Evolutionary conservation across 2,797 vertebrate species (phyloP), one percentile per base, ranked within the genome.

Genomic region (Sylvia borin): DNA sequence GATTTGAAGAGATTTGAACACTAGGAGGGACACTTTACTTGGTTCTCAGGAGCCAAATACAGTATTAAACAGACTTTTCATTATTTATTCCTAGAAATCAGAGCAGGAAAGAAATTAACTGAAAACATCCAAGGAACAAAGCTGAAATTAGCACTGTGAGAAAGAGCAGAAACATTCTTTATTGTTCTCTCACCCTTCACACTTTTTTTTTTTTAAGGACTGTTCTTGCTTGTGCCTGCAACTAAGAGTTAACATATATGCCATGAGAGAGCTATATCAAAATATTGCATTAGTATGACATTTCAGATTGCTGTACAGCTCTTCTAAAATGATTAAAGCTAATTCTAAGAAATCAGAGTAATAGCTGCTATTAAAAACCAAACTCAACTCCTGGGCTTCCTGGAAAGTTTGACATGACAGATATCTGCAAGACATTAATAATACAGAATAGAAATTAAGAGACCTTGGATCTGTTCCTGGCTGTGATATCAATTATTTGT

Each of bases 341-440:
- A 96, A 96, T 96, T 94, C 93, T 96, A 96, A 96, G 92, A 97
- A 96, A 97, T 96, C 84, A 96, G 84, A 96, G 89, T 97, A 96
- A 96, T 96, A 94, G 87, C 91, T 95, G 92, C 92, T 96, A 96
- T 95, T 97, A 93, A 94, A 94, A 93, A 93, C 54, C 32, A 7
- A 96, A 96, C 48, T 36, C 65, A 95, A 50, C 78, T 96, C 87
- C 53, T 91, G 81, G 72, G 85, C 81, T 96, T 97, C 92, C 93
- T 94, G 96, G 92, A 93, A 97, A 94, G 89, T 94, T 95, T 95
- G 93, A 95, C 91, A 90, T 95, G 92, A 95, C 92, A 93, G 90
- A 91, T 95, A 95, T 91, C 86, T 95, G 66, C 76, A 84, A 95
- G 60, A 73, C 55, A 95, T 90, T 97, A 96, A 96, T 92, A 95